Evolutionary conservation across 2,113 vertebrate genomes (phyloP).

Genomic region (Mesitornis unicolor): DNA sequence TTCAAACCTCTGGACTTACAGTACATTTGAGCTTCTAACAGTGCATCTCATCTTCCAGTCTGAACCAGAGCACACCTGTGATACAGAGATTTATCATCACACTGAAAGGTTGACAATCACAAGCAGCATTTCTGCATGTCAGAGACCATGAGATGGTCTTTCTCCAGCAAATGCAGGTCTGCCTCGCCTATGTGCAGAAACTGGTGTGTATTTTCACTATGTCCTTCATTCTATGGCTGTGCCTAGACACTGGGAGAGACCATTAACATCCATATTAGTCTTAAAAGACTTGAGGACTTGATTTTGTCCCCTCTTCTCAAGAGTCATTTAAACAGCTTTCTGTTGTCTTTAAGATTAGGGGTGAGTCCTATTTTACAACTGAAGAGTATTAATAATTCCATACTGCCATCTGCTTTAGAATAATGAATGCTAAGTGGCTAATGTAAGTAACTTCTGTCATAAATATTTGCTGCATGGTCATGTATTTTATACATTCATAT

Average conservation of each 20-base stretch:
- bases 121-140: background rate
- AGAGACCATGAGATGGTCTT: background rate
- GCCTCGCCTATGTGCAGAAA: background rate
- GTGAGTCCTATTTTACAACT: background rate
- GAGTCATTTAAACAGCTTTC: background rate
- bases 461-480: background rate
- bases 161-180: background rate
- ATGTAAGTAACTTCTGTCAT: background rate
- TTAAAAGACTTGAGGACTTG: background rate
- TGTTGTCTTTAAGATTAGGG: background rate
- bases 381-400: background rate
- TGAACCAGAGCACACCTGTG: background rate
- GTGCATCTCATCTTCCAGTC: background rate
- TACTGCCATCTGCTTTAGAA: background rate
- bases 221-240: background rate
- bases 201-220: background rate
- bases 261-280: background rate
- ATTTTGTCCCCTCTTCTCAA: background rate
- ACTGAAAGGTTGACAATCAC: background rate
- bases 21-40: background rate
- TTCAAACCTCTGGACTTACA: background rate
- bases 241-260: background rate
- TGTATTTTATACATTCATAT: background rate
- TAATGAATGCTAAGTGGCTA: background rate
- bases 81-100: background rate